phyloP scores from a whole-genome alignment of 2,797 vertebrate species.

The Sebastes nivosus region DNA sequence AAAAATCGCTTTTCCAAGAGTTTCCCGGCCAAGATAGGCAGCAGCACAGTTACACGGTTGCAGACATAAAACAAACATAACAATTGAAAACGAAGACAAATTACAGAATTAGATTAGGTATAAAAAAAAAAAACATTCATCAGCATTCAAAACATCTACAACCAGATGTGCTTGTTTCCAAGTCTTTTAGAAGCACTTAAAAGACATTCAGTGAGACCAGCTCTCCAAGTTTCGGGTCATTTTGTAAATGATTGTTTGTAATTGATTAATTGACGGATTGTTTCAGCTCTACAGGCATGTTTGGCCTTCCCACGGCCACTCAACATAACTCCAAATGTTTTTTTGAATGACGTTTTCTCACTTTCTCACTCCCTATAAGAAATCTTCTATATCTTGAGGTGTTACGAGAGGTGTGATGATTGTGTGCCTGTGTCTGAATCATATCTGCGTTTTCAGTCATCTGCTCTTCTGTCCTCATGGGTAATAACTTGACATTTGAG shows the following conservation, averaged over 20 bases:
- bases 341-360: background rate
- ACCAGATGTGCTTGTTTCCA: too few species aligned
- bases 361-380: background rate
- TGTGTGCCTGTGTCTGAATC: background rate
- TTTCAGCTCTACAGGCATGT: background rate
- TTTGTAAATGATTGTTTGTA: background rate
- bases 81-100: too few species aligned
- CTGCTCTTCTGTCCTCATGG: background rate
- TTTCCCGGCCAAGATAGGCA: too few species aligned
- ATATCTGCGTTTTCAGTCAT: background rate
- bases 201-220: too few species aligned
- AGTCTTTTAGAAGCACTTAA: too few species aligned
- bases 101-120: too few species aligned
- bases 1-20: too few species aligned
- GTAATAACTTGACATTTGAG: constrained; percentile 23
- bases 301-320: background rate
- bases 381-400: background rate
- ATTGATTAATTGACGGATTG: background rate
- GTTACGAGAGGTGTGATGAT: background rate
- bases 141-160: too few species aligned
- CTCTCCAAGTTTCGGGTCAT: too few species aligned
- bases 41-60: too few species aligned
- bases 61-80: too few species aligned
- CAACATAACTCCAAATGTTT: background rate
- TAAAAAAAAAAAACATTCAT: too few species aligned